phyloP scores from a whole-genome alignment of 2,888 invertebrate species.

The Chalcosyrphus nemorum region DNA sequence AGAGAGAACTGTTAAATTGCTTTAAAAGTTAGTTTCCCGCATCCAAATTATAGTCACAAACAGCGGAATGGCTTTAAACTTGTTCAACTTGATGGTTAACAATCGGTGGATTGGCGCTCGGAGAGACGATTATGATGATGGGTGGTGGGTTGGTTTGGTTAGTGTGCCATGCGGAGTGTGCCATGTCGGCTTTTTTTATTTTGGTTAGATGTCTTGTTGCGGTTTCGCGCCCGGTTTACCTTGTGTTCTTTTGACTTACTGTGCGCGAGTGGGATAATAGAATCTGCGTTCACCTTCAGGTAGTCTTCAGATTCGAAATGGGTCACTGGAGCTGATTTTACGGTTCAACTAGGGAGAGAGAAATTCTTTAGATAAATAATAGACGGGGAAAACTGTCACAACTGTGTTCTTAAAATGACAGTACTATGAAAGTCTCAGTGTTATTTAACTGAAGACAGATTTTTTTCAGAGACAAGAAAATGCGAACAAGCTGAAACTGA shows the following conservation, averaged over 20 bases:
- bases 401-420: background rate
- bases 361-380: slow-evolving; percentile 63
- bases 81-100: slow-evolving; percentile 58
- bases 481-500: background rate
- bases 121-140: slow-evolving; percentile 35
- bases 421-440: background rate
- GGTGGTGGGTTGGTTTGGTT: slow-evolving; percentile 58
- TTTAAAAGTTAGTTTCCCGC: slow-evolving; percentile 43
- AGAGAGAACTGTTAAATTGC: slow-evolving; percentile 66
- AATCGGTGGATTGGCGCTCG: background rate
- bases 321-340: slow-evolving; percentile 73
- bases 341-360: slow-evolving; percentile 65
- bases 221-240: slow-evolving; percentile 69
- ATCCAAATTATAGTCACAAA: slow-evolving; percentile 53
- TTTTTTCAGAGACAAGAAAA: background rate
- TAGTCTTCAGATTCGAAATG: slow-evolving; percentile 59
- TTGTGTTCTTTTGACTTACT: slow-evolving; percentile 58
- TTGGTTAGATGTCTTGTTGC: slow-evolving; percentile 57
- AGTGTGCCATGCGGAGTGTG: slow-evolving; percentile 70
- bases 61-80: slow-evolving; percentile 62
- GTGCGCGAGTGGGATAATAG: slow-evolving; percentile 56
- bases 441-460: slow-evolving; percentile 9
- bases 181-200: slow-evolving; percentile 49
- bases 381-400: slow-evolving; percentile 44
- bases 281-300: slow-evolving; percentile 51